phyloP scores from a whole-genome alignment of 2,113 vertebrate genomes.

The Willisornis vidua region DNA sequence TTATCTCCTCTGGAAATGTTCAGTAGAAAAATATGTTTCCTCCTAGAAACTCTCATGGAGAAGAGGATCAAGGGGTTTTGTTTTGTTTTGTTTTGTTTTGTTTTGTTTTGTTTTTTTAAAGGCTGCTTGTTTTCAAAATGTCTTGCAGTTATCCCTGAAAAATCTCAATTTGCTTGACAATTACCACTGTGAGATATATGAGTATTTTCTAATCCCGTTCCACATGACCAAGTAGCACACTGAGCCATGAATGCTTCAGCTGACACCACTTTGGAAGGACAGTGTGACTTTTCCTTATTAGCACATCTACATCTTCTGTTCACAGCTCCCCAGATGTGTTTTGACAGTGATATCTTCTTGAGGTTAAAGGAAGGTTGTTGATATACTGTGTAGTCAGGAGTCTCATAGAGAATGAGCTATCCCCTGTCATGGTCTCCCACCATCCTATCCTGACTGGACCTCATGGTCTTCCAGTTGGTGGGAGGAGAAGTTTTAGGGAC shows the following conservation, averaged over 20 bases:
- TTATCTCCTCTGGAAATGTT: neutral
- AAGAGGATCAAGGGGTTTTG: neutral
- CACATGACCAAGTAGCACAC: neutral
- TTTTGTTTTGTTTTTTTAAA: neutral
- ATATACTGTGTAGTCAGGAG: fast-evolving
- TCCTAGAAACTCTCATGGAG: neutral
- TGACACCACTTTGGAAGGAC: neutral
- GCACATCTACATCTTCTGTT: neutral
- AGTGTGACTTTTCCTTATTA: neutral
- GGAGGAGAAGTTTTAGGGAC: neutral
- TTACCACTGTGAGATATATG: neutral
- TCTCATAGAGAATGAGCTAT: neutral
- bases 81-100: fast-evolving
- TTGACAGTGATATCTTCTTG: neutral
- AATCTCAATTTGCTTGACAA: neutral
- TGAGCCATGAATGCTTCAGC: neutral
- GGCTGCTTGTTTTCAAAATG: neutral
- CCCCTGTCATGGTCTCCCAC: neutral
- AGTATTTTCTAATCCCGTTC: neutral
- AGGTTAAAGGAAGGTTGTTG: neutral
- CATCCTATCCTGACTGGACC: neutral
- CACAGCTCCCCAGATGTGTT: neutral
- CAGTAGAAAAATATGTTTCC: neutral
- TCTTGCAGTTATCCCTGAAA: neutral
- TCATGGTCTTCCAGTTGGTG: neutral